Evolutionary conservation across 2,888 invertebrate genomes (phyloP).

Genomic region (Creontiades dilutus): DNA sequence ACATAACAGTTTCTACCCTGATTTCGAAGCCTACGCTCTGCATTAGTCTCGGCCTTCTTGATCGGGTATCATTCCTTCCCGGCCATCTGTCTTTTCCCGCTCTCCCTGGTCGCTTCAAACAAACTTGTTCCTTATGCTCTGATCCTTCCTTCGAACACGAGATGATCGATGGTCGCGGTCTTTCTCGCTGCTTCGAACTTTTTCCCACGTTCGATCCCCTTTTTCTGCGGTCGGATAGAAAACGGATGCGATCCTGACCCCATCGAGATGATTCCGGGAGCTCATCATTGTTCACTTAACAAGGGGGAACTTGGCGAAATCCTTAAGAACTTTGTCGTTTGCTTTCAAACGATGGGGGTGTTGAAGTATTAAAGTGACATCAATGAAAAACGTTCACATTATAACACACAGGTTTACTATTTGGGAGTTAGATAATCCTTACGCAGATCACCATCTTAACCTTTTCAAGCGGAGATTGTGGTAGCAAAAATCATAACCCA

Average conservation of each 20-base stretch:
- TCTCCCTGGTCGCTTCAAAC: slow-evolving; percentile 2
- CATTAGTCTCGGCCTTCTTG: slow-evolving; percentile 52
- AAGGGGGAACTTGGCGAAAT: too few relatives aligned
- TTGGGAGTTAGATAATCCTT: too few relatives aligned
- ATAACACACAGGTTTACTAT: too few relatives aligned
- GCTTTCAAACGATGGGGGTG: too few relatives aligned
- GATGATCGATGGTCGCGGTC: slow-evolving; percentile 27
- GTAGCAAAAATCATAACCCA: too few relatives aligned
- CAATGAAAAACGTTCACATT: too few relatives aligned
- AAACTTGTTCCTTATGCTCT: slow-evolving; percentile 50
- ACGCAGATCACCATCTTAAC: too few relatives aligned
- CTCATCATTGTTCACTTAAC: not conserved
- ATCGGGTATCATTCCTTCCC: slow-evolving; percentile 48
- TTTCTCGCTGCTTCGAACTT: not conserved
- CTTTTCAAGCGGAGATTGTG: too few relatives aligned
- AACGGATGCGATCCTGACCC: not conserved
- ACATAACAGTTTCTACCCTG: slow-evolving; percentile 42
- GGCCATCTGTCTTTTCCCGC: slow-evolving; percentile 47
- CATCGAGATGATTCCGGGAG: not conserved
- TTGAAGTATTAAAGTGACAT: too few relatives aligned
- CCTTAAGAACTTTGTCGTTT: too few relatives aligned
- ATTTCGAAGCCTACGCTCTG: slow-evolving; percentile 27
- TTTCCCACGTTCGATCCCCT: slow-evolving; percentile 30
- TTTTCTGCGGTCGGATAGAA: not conserved
- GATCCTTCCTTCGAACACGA: slow-evolving; percentile 1